Evolutionary conservation across 1,140 invertebrate species (phyloP), one percentile per base, ranked within the genome.

Genomic region (Agrilus planipennis): DNA sequence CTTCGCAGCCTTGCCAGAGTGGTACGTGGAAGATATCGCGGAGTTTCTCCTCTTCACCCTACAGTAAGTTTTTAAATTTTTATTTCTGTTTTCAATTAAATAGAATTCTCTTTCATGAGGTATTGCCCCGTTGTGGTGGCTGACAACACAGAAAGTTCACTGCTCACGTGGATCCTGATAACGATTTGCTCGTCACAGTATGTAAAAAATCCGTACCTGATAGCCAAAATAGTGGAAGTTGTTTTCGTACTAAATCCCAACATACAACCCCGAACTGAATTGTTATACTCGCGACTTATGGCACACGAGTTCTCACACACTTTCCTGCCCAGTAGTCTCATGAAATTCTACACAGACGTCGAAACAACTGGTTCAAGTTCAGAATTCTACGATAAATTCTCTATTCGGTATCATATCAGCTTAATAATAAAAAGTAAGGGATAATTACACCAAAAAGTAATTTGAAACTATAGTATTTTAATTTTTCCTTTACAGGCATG

Each of bases 301-400:
- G 76, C 81, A 28, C 88, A 96, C 64, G 81, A 81, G 23, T 74
- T 96, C 49, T 87, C 90, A 2, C 77, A 84, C 47, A 77, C 77
- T 9, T 68, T 77, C 42, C 64, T 98, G 23, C 84, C 90, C 0
- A 82, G 89, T 36, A 79, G 84, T 12, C 69, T 99, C 0, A 95
- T 97, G 89, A 92, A 91, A 64, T 98, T 98, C 65, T 99, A 98
- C 63, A 91, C 91, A 52, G 92, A 97, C 58, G 90, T 99, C 23
- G 95, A 99, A 68, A 89, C 89, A 2, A 97, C 92, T 9, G 94
- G 94, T 15, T 88, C 94, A 35, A 91, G 84, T 61, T 92, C 86
- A 27, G 94, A 98, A 64, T 99, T 98, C 67, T 99, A 97, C 59
- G 94, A 98, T 65, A 99, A 98, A 68, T 99, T 98, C 62, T 91